Conservation (phyloP, 2,113 vertebrate species). For the Laterallus jamaicensis region DNA sequence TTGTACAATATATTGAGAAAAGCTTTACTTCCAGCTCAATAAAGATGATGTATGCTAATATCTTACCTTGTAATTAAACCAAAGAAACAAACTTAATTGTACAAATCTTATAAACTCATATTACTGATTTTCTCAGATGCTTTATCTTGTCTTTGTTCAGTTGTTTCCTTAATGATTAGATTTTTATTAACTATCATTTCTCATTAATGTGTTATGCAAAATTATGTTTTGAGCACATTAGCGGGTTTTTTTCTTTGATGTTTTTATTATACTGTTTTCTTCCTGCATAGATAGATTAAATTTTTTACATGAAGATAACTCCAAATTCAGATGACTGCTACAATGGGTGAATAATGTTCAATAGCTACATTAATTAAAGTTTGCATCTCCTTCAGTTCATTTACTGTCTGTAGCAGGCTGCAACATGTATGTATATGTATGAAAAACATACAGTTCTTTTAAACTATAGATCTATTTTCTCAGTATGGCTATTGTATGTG, state of each 20-base stretch:
- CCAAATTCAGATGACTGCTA: neutral
- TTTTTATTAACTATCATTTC: constrained; percentile 20
- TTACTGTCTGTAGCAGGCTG: neutral
- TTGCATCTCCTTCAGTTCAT: neutral
- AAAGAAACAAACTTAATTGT: constrained; percentile 8
- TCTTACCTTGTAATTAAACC: constrained; percentile 31
- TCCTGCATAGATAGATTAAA: neutral
- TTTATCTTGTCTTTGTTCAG: neutral
- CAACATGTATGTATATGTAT: neutral
- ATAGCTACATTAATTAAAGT: neutral
- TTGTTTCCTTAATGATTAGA: constrained; percentile 17
- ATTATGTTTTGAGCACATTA: neutral
- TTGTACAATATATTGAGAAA: neutral
- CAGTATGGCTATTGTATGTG: neutral
- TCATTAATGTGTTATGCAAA: neutral
- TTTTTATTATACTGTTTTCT: neutral
- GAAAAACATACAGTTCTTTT: neutral
- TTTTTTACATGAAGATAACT: neutral
- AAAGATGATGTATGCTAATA: neutral
- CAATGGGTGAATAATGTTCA: neutral
- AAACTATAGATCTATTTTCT: neutral
- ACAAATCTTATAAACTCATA: neutral
- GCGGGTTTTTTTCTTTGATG: neutral
- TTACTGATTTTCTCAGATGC: neutral
- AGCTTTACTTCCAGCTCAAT: neutral